These are phyloP conservation scores for Synanthedon tipuliformis DNA, from an alignment of 2,888 invertebrate species.

Conservation along the genomic window DNA sequence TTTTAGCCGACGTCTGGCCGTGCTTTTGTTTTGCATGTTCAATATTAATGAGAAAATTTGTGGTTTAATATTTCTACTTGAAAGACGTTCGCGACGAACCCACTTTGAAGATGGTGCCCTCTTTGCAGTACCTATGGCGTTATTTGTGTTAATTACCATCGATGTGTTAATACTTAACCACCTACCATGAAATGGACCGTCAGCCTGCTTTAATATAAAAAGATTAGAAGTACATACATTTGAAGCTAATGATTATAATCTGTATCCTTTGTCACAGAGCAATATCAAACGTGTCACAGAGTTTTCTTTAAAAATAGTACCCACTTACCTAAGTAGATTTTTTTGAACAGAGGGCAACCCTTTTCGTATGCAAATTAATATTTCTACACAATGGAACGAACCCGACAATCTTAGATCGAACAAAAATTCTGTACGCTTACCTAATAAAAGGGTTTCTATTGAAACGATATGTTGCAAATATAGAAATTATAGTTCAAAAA, in stretches of 20 bases:
- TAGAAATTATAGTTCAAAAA: neutral
- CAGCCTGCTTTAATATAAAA: no score
- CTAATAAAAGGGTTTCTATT: slow-evolving; percentile 10
- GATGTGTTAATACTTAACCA: no score
- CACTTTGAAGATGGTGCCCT: neutral
- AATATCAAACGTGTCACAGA: no score
- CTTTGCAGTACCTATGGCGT: no score
- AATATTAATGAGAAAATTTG: slow-evolving; percentile 24
- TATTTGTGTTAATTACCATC: no score
- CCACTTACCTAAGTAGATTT: slow-evolving; percentile 1
- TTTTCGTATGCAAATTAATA: slow-evolving; percentile 36
- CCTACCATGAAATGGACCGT: no score
- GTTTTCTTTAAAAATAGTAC: no score
- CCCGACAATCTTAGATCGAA: slow-evolving; percentile 16
- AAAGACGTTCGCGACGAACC: neutral
- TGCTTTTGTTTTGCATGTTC: slow-evolving; percentile 45
- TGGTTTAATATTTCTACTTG: neutral
- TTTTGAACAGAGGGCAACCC: slow-evolving; percentile 8
- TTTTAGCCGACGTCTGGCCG: slow-evolving; percentile 29
- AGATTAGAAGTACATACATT: no score
- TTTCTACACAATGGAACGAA: slow-evolving; percentile 10
- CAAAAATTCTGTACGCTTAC: slow-evolving; percentile 18
- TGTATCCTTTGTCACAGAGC: no score
- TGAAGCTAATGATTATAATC: no score
- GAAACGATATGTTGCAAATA: slow-evolving; percentile 17